Percentiles rank a stretch among this genome's conserved stretches.
These are phyloP conservation scores for Aelia acuminata DNA, from an alignment of 2,888 invertebrate species.

Conservation along the genomic window DNA sequence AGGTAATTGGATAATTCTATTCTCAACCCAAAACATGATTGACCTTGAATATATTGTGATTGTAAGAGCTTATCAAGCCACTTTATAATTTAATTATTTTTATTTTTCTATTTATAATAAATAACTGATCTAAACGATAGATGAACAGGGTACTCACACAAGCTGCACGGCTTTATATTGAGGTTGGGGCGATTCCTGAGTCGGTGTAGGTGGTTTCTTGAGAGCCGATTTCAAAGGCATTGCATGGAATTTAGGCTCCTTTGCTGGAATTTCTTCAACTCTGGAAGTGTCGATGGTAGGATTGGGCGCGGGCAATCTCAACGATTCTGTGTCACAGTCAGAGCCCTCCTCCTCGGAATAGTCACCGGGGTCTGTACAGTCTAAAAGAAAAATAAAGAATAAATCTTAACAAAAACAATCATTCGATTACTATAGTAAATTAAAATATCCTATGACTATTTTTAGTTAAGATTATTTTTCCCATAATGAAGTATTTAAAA, in stretches of 20 bases:
- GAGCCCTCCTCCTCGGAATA: conserved; percentile 68
- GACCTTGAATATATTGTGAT: not conserved
- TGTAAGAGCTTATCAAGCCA: conserved; percentile 38
- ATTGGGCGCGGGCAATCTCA: conserved; percentile 75
- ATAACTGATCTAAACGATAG: not conserved
- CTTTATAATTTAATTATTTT: not conserved
- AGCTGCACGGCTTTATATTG: conserved; percentile 75
- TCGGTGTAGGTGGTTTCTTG: conserved; percentile 85
- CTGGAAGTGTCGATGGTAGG: conserved; percentile 84
- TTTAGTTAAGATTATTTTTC: too few relatives aligned
- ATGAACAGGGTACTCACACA: conserved; percentile 75
- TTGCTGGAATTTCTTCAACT: conserved; percentile 92
- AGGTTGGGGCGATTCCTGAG: conserved; percentile 79
- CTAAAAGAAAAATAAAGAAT: conserved; percentile 10
- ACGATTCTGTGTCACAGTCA: conserved; percentile 74
- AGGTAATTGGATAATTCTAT: not conserved
- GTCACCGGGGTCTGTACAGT: conserved; percentile 69
- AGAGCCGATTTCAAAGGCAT: conserved; percentile 93
- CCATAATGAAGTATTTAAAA: too few relatives aligned
- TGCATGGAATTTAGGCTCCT: conserved; percentile 92
- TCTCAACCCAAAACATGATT: not conserved
- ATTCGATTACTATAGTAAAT: too few relatives aligned
- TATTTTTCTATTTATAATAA: not conserved
- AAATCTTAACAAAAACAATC: too few relatives aligned
- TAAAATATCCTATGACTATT: too few relatives aligned